Percentiles rank a stretch among this genome's conserved stretches.
Evolutionary conservation across 2,797 vertebrate genomes (phyloP).

Genomic region (Leuciscus waleckii): DNA sequence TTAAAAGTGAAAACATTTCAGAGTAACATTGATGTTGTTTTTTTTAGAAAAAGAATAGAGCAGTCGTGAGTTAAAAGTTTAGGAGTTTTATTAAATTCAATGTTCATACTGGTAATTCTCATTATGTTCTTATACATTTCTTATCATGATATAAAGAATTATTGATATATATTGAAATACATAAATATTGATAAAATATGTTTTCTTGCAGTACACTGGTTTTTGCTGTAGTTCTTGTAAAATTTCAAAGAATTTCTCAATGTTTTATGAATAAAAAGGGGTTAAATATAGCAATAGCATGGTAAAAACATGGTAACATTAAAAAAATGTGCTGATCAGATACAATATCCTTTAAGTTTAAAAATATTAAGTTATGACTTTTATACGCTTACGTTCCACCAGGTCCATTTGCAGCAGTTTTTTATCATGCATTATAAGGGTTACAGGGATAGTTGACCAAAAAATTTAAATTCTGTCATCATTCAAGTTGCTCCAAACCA

Average conservation of each 20-base stretch:
- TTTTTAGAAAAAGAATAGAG: background rate
- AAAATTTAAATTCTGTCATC: too few relatives aligned
- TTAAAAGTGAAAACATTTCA: background rate
- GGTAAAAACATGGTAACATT: background rate
- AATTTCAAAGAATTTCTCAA: background rate
- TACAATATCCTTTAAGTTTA: background rate
- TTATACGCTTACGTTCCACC: too few relatives aligned
- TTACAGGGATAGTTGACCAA: background rate
- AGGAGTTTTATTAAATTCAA: too few relatives aligned
- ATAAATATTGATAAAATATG: background rate
- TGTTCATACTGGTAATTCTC: background rate
- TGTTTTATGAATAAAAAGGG: background rate
- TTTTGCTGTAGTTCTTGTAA: background rate
- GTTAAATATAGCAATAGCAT: background rate
- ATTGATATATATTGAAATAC: too few relatives aligned
- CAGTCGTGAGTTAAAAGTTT: too few relatives aligned
- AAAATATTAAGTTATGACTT: background rate
- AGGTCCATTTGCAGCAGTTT: too few relatives aligned
- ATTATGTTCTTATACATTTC: background rate
- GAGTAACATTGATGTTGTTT: background rate
- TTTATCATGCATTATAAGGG: background rate
- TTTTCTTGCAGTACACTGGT: background rate
- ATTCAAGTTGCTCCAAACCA: background rate
- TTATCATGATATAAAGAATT: background rate
- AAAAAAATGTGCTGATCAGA: background rate